Evolutionary conservation across 2,113 vertebrate species (phyloP), one percentile per base, ranked within the genome.

Genomic region (Sciurus niger): DNA sequence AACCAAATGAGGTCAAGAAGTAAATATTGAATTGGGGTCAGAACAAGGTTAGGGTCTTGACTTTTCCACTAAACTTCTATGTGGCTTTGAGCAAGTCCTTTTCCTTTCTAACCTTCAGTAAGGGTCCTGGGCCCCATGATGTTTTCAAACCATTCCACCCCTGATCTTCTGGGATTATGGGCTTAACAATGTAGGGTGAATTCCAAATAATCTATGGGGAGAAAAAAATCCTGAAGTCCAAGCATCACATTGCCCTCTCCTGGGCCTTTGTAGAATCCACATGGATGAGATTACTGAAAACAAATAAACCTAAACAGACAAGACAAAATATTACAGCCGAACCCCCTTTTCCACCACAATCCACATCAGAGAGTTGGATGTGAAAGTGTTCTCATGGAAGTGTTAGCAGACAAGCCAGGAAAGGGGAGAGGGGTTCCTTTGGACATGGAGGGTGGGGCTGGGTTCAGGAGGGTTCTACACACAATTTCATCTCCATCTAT

Each of bases 201-300:
- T 77, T 78, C 51, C 65, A 78, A 85, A 94, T n/a, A 22, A 70
- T 51, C 4, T 63, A 22, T 89, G 40, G 6, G 48, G 16, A 2
- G 1, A 11, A 63, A 34, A 76, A n/a, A 78, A 22, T 43, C 6
- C 55, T 51, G 6, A 90, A 92, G 79, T 67, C 67, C 82, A 92
- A 53, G 93, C 68, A 90, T 93, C 82, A 95, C 85, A 96, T 74
- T 87, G 95, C 88, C 95, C 92, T 9, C 96, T 97, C 79, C 93
- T 96, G 95, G 96, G 67, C 24, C n/a, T 90, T 67, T n/a, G 16
- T 8, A 46, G 18, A n/a, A 78, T 34, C 93, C 43, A 91, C 70
- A n/a, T 11, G 43, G 18, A 43, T 63, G 5, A 94, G 22, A 82
- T 34, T 43, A 55, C 43, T 25, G 60, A 78, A 95, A 72, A 24